A percentile compares a stretch with the other conserved stretches of the same genome.
Evolutionary conservation across 92 coral and sea anemone species (phyloP).

Genomic region (Phenganax marumi): DNA sequence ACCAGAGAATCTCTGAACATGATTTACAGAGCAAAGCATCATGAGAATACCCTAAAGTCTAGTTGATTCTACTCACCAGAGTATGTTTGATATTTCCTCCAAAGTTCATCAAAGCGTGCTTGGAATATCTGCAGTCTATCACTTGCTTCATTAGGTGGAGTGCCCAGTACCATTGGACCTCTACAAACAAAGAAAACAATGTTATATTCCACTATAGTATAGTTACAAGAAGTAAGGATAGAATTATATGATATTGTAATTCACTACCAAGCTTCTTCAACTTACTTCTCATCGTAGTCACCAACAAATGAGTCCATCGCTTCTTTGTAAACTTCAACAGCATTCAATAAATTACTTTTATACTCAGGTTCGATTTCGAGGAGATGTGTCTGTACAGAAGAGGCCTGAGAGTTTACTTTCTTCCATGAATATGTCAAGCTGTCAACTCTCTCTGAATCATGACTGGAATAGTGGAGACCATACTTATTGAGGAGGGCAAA

Average conservation of each 20-base stretch:
- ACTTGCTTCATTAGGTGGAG: constrained; percentile 94
- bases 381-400: constrained; percentile 76
- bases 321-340: constrained; percentile 79
- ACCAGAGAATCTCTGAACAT: too few species aligned
- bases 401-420: constrained; percentile 84
- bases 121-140: constrained; percentile 96
- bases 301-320: constrained; percentile 68
- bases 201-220: neutral
- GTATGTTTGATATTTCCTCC: constrained; percentile 98
- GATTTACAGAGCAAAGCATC: neutral
- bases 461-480: constrained; percentile 84
- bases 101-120: constrained; percentile 94
- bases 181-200: constrained; percentile 36
- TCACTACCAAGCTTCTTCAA: neutral
- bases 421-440: constrained; percentile 96
- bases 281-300: constrained; percentile 93
- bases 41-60: neutral
- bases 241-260: neutral
- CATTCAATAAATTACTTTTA: constrained; percentile 83
- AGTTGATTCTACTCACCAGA: constrained; percentile 68
- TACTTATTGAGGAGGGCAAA: constrained; percentile 96
- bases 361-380: constrained; percentile 88
- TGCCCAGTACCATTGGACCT: constrained; percentile 98
- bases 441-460: constrained; percentile 93
- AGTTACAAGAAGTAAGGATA: neutral